Evolutionary conservation across 2,888 invertebrate species (phyloP), one percentile per base, ranked within the genome.

Genomic region (Macaria liturata): DNA sequence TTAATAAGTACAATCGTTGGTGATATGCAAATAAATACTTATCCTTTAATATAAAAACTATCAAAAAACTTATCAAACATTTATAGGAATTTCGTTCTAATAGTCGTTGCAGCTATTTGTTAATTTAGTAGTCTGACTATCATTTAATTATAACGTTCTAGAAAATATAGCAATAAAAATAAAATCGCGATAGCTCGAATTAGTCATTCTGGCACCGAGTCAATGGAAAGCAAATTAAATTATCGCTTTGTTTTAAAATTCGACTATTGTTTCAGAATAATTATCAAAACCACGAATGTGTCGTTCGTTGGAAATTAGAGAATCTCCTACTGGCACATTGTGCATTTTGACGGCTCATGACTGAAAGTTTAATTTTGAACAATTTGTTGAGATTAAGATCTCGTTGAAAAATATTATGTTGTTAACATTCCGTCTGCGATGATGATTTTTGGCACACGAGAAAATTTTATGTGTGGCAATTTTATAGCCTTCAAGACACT

Each of bases 121-220:
- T 77, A 80, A 75, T 76, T 74, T 77, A n/a, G 79, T 50, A 76
- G 69, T 75, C 70, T 61, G 64, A 70, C 61, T 68, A 62, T 54
- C 67, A 65, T 76, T 68, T 54, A 69, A 76, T 75, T 74, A 76
- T 70, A 80, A 75, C 76, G 80, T 80, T 77, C 73, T 76, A 76
- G 72, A 76, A 86, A 81, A 81, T 81, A 80, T 80, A 75, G 73
- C 69, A 79, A 81, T 82, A 80, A 81, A 83, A 83, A 68, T 66
- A 83, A 77, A 85, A 78, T 83, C 74, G 83, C 81, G 78, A 80
- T 71, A 72, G 74, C 72, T 75, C 65, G 82, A 83, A 88, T 90
- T 88, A 87, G 88, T 88, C 85, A 88, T 83, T 84, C 75, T 91
- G 91, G 91, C 91, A 88, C 65, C 70, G 84, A 81, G 74, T 88